These are phyloP conservation scores for Caenorhabditis drosophilae DNA, from an alignment of 2,888 invertebrate genomes.

Conservation along the genomic window DNA sequence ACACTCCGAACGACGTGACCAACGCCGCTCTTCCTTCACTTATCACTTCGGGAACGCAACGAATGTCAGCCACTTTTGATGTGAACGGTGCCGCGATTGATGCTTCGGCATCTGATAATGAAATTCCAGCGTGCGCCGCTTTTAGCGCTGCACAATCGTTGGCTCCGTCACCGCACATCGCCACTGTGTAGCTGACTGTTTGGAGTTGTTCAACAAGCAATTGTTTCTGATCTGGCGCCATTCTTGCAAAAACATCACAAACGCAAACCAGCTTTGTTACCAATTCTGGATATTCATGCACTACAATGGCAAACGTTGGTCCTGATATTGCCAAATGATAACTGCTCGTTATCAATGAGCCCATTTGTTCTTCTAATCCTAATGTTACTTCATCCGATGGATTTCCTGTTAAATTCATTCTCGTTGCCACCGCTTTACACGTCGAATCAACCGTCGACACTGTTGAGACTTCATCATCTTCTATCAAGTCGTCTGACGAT, in stretches of 20 bases:
- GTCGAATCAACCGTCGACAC: background rate
- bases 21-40: constrained; percentile 83
- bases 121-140: constrained; percentile 67
- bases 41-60: constrained; percentile 68
- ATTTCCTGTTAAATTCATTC: background rate
- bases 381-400: background rate
- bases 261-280: constrained; percentile 62
- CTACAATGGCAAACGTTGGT: constrained; percentile 62
- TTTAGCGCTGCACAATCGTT: constrained; percentile 73
- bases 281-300: constrained; percentile 65
- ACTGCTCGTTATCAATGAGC: constrained; percentile 20
- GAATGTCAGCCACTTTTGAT: constrained; percentile 74
- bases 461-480: too few relatives aligned
- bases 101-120: constrained; percentile 73
- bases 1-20: constrained; percentile 93
- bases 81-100: constrained; percentile 76
- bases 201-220: constrained; percentile 73
- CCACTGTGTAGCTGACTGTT: constrained; percentile 69
- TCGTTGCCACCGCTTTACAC: constrained; percentile 20
- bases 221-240: constrained; percentile 76
- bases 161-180: constrained; percentile 73
- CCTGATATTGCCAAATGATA: constrained; percentile 45
- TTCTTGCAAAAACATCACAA: constrained; percentile 70
- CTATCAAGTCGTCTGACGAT: constrained; percentile 46
- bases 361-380: constrained; percentile 10